These are phyloP conservation scores for Rhinichthys osculus DNA, from an alignment of 2,797 vertebrate genomes.

Conservation along the genomic window DNA sequence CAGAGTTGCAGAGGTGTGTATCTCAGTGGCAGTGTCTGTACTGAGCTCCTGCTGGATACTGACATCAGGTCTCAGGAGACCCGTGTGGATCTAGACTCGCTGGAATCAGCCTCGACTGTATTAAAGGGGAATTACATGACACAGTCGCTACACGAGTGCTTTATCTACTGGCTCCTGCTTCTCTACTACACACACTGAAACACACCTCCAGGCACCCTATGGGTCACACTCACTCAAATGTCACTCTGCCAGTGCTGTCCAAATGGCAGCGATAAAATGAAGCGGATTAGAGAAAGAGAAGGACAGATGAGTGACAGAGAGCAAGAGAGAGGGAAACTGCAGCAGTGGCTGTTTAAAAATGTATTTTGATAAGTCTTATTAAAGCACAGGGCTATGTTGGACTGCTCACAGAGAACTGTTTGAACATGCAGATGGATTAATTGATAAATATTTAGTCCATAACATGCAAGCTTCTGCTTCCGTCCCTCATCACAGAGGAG, in stretches of 20 bases:
- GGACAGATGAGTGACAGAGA: slow-evolving; percentile 47
- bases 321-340: slow-evolving; percentile 24
- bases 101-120: slow-evolving; percentile 76
- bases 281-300: slow-evolving; percentile 62
- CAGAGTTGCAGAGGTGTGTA: slow-evolving; percentile 47
- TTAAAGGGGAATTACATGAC: slow-evolving; percentile 79
- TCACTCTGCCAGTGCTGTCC: slow-evolving; percentile 59
- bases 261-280: slow-evolving; percentile 61
- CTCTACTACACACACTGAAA: slow-evolving; percentile 65
- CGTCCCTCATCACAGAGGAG: slow-evolving; percentile 49
- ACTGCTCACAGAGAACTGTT: slow-evolving; percentile 35
- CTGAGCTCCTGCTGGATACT: slow-evolving; percentile 68
- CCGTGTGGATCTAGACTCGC: slow-evolving; percentile 78
- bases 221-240: slow-evolving; percentile 63
- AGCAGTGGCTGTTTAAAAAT: slow-evolving; percentile 27
- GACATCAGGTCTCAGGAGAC: slow-evolving; percentile 79
- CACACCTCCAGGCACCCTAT: slow-evolving; percentile 55
- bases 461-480: slow-evolving; percentile 56
- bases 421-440: slow-evolving; percentile 52
- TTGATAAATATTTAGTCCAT: slow-evolving; percentile 60
- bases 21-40: slow-evolving; percentile 62
- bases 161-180: slow-evolving; percentile 78
- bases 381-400: slow-evolving; percentile 26
- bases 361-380: slow-evolving; percentile 39
- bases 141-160: slow-evolving; percentile 73